Evolutionary conservation across 1,140 invertebrate genomes (phyloP).

Genomic region (Callitettix versicolor): DNA sequence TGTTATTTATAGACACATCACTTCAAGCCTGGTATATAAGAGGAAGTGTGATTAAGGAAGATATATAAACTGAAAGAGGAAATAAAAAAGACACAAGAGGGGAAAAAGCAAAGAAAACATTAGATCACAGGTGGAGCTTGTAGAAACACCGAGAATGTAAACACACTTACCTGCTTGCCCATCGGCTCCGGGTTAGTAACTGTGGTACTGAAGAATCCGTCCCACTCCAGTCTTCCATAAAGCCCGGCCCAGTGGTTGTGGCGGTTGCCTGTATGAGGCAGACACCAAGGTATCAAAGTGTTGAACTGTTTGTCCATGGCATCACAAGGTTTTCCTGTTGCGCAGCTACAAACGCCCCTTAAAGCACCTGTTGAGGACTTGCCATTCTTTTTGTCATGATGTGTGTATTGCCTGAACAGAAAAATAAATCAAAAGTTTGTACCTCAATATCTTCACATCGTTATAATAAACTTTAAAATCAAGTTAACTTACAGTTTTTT

Average conservation of each 20-base stretch:
- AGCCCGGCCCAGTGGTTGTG: constrained; percentile 76
- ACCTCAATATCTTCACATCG: background rate
- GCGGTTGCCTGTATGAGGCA: constrained; percentile 77
- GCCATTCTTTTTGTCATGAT: constrained; percentile 61
- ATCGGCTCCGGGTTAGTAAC: constrained; percentile 85
- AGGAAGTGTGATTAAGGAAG: too few relatives aligned
- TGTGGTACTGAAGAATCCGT: constrained; percentile 77
- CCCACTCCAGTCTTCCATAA: constrained; percentile 67
- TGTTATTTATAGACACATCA: too few relatives aligned
- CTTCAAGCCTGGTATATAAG: too few relatives aligned
- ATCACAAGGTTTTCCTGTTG: constrained; percentile 51
- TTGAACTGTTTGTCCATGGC: constrained; percentile 67
- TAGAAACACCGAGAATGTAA: too few relatives aligned
- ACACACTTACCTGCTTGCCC: constrained; percentile 82
- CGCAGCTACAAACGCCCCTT: constrained; percentile 73
- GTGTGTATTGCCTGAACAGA: constrained; percentile 47
- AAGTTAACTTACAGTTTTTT: constrained; percentile 46
- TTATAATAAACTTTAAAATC: constrained; percentile 20
- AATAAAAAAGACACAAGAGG: too few relatives aligned
- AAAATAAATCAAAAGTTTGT: background rate
- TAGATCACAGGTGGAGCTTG: too few relatives aligned
- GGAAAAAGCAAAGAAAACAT: too few relatives aligned
- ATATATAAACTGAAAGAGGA: too few relatives aligned
- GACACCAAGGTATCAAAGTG: constrained; percentile 82
- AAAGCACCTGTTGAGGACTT: constrained; percentile 42